These are phyloP conservation scores for Neolamprologus toae DNA, from an alignment of 2,113 vertebrate species.

Conservation along the genomic window DNA sequence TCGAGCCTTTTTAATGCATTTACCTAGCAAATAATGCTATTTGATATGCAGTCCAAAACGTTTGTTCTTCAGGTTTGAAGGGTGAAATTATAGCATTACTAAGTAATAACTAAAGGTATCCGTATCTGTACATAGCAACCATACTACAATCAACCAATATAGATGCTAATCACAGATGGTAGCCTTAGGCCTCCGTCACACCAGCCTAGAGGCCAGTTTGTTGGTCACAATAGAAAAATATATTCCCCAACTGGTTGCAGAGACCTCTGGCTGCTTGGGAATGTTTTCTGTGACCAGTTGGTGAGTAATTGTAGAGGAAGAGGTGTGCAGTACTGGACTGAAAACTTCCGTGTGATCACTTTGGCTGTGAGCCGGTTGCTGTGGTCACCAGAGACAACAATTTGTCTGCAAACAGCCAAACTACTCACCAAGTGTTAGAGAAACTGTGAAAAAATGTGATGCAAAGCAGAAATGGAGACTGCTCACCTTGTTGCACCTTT, in stretches of 20 bases:
- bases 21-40: neutral
- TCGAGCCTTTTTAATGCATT: neutral
- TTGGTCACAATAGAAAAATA: neutral
- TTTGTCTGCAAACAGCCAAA: neutral
- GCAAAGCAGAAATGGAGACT: neutral
- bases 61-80: neutral
- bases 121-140: neutral
- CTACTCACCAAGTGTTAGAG: neutral
- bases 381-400: rapidly evolving
- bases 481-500: neutral
- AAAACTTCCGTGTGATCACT: rapidly evolving
- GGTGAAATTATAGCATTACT: neutral
- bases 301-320: neutral
- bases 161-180: neutral
- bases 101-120: neutral
- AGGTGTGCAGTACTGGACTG: neutral
- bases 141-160: rapidly evolving
- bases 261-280: neutral
- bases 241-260: neutral
- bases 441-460: neutral
- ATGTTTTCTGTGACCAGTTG: neutral
- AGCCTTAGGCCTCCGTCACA: neutral
- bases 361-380: neutral
- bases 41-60: neutral
- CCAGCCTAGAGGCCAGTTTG: neutral